phyloP scores from a whole-genome alignment of 2,797 vertebrate species.

The Labeo calbasu region DNA sequence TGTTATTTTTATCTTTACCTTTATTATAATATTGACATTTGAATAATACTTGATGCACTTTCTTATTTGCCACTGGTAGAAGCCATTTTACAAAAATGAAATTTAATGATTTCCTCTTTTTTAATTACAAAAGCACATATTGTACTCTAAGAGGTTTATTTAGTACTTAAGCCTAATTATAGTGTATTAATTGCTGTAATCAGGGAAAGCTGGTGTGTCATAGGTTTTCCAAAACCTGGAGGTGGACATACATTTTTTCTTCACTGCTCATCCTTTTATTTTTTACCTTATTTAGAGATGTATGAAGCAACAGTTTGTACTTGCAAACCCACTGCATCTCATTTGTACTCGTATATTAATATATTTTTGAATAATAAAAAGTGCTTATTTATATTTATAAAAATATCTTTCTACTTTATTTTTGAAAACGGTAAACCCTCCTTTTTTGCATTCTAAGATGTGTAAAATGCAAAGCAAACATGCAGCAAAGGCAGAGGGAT shows the following conservation, averaged over 20 bases:
- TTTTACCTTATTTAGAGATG: neutral
- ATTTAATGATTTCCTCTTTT: neutral
- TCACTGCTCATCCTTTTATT: neutral
- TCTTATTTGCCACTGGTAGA: conserved; percentile 46
- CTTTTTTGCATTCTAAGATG: neutral
- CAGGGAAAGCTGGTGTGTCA: neutral
- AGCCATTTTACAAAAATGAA: conserved; percentile 47
- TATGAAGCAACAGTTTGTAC: neutral
- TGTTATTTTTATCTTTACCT: neutral
- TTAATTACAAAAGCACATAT: neutral
- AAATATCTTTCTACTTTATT: neutral
- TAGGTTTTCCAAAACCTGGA: neutral
- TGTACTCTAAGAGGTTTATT: neutral
- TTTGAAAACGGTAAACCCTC: neutral
- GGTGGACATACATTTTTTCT: neutral
- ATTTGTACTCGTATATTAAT: neutral
- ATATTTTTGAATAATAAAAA: neutral
- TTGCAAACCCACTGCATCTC: neutral
- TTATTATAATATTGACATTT: neutral
- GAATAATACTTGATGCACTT: conserved; percentile 37
- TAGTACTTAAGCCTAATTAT: neutral
- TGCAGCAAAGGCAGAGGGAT: neutral
- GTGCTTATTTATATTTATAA: neutral
- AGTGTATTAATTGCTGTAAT: neutral
- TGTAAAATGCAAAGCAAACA: conserved; percentile 26